Conservation (phyloP, 1,140 invertebrate species). For the Drosophila rhopaloa region DNA sequence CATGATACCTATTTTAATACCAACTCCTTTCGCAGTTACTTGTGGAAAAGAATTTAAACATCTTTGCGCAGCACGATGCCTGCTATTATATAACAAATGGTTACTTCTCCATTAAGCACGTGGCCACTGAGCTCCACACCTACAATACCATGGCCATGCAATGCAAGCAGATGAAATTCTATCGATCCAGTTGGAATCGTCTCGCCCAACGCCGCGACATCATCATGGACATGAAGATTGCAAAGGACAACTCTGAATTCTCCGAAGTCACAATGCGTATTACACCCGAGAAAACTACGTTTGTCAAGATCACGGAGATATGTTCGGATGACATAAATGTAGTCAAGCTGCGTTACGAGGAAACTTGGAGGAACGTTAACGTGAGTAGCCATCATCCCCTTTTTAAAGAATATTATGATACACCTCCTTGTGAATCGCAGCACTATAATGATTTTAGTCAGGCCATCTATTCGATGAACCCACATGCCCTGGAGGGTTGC, state of each 20-base stretch:
- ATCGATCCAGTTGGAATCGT: conserved; percentile 70
- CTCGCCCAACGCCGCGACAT: conserved; percentile 64
- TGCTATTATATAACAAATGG: conserved; percentile 71
- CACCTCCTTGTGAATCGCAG: conserved; percentile 9
- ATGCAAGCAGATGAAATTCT: conserved; percentile 67
- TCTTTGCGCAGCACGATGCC: conserved; percentile 70
- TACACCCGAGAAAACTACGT: conserved; percentile 59
- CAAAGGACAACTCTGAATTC: conserved; percentile 42
- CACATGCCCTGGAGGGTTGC: conserved; percentile 34
- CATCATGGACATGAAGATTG: conserved; percentile 56
- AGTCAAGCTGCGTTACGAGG: conserved; percentile 51
- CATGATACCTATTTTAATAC: neutral
- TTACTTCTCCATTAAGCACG: conserved; percentile 61
- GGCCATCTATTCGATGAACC: conserved; percentile 60
- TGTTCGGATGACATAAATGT: conserved; percentile 65
- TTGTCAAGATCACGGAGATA: conserved; percentile 68
- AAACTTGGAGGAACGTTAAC: conserved; percentile 70
- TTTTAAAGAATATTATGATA: too few species aligned
- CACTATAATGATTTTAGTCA: conserved; percentile 65
- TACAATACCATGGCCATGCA: conserved; percentile 73
- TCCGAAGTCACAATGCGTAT: conserved; percentile 47
- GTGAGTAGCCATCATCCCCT: conserved; percentile 43
- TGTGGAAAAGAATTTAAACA: conserved; percentile 60
- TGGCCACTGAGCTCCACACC: conserved; percentile 64
- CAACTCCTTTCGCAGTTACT: conserved; percentile 32